Conservation (phyloP, 2,113 vertebrate species). For the Entelurus aequoreus region DNA sequence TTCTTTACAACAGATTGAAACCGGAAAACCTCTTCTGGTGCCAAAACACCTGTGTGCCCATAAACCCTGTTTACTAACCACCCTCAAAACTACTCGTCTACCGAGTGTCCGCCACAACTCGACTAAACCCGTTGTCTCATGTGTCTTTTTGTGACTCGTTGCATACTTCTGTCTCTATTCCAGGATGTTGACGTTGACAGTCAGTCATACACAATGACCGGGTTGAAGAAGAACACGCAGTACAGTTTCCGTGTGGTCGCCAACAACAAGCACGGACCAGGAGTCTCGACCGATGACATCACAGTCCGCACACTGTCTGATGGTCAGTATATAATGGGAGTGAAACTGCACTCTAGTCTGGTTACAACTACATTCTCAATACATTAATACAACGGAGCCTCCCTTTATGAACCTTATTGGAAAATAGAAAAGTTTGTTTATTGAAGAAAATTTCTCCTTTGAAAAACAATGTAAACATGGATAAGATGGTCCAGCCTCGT, state of each 20-base stretch:
- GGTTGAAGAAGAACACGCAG: conserved; percentile 89
- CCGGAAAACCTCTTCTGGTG: no score
- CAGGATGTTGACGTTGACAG: conserved; percentile 84
- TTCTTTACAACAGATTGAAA: no score
- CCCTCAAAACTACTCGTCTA: no score
- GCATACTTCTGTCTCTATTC: conserved; percentile 13
- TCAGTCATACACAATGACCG: conserved; percentile 78
- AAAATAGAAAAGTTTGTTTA: no score
- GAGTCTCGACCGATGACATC: conserved; percentile 91
- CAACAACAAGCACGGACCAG: conserved; percentile 92
- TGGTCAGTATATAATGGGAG: conserved; percentile 68
- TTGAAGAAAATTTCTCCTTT: no score
- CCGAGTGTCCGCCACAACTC: no score
- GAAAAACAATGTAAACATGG: no score
- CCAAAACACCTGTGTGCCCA: no score
- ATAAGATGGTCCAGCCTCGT: no score
- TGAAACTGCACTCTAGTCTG: neutral
- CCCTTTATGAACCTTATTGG: no score
- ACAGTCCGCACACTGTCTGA: conserved; percentile 83
- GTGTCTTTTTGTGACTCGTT: neutral
- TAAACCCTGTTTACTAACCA: no score
- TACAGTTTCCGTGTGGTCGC: conserved; percentile 95
- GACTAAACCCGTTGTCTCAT: neutral
- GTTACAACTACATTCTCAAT: neutral
- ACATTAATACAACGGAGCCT: no score